Evolutionary conservation across 2,113 vertebrate genomes (phyloP).

Genomic region (Hymenochirus boettgeri): DNA sequence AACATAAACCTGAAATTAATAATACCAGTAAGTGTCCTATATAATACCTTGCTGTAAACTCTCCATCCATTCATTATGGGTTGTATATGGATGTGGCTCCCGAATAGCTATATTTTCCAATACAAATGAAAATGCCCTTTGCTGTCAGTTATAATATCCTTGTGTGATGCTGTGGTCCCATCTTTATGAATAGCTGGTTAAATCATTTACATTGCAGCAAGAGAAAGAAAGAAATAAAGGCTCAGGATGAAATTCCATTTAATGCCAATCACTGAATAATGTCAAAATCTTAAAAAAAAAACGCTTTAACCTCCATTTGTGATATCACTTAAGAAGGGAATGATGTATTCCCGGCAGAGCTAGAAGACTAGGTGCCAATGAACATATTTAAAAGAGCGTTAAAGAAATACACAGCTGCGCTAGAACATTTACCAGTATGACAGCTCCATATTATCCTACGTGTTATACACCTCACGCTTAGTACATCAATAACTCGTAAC

Average conservation of each 20-base stretch:
- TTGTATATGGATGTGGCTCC: slow-evolving; percentile 34
- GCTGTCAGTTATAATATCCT: slow-evolving; percentile 44
- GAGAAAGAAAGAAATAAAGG: background rate
- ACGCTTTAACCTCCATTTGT: background rate
- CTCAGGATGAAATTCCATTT: slow-evolving; percentile 1
- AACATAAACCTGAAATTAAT: no score
- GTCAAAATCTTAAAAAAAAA: slow-evolving; percentile 11
- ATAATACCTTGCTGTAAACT: slow-evolving; percentile 5
- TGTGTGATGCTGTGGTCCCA: slow-evolving; percentile 23
- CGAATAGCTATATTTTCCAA: slow-evolving; percentile 44
- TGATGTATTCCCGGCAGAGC: background rate
- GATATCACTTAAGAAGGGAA: background rate
- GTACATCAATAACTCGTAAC: no score
- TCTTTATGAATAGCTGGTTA: slow-evolving; percentile 29
- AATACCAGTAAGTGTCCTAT: no score
- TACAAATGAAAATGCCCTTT: slow-evolving; percentile 47
- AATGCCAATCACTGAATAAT: slow-evolving; percentile 9
- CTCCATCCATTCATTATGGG: slow-evolving; percentile 12
- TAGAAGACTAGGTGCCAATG: background rate
- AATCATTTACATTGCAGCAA: slow-evolving; percentile 36
- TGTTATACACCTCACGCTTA: no score
- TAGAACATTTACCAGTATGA: no score
- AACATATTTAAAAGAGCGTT: no score
- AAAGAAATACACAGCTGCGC: no score
- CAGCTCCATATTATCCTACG: no score